phyloP scores from a whole-genome alignment of 2,113 vertebrate species.

The Charadrius vociferus region DNA sequence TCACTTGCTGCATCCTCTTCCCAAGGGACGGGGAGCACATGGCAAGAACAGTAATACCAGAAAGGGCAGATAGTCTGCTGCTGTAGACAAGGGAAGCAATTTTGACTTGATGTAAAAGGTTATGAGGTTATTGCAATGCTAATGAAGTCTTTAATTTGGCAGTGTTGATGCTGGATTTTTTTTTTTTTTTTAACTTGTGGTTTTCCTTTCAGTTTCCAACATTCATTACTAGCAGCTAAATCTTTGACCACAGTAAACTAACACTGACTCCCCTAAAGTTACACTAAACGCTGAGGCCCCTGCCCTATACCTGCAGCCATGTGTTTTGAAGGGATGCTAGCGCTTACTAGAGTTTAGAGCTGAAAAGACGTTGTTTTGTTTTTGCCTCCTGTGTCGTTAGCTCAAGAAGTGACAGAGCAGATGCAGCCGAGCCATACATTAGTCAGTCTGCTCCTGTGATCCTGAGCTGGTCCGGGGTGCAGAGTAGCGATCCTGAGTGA shows the following conservation, averaged over 20 bases:
- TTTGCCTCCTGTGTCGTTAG: not conserved
- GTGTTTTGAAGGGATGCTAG: not conserved
- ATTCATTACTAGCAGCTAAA: not conserved
- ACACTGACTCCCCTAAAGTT: not conserved
- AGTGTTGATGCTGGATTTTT: not conserved
- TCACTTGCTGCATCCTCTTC: not conserved
- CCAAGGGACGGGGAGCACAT: not conserved
- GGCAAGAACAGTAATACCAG: not conserved
- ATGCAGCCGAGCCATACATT: rapidly evolving
- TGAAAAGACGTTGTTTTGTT: not conserved
- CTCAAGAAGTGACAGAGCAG: not conserved
- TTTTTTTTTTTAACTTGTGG: not conserved
- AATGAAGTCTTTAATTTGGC: not conserved
- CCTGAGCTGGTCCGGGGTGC: not conserved
- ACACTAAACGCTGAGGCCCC: not conserved
- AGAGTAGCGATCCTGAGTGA: not conserved
- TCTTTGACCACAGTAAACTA: not conserved
- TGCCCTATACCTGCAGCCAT: not conserved
- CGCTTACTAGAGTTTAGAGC: not conserved
- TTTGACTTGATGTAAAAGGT: not conserved
- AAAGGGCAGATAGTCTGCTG: not conserved
- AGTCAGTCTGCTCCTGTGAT: too few species aligned
- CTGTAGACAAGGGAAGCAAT: not conserved
- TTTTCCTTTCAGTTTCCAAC: not conserved
- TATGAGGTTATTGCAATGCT: not conserved